Evolutionary conservation across 2,888 invertebrate species (phyloP).

Genomic region (Azorinus chamasolen): DNA sequence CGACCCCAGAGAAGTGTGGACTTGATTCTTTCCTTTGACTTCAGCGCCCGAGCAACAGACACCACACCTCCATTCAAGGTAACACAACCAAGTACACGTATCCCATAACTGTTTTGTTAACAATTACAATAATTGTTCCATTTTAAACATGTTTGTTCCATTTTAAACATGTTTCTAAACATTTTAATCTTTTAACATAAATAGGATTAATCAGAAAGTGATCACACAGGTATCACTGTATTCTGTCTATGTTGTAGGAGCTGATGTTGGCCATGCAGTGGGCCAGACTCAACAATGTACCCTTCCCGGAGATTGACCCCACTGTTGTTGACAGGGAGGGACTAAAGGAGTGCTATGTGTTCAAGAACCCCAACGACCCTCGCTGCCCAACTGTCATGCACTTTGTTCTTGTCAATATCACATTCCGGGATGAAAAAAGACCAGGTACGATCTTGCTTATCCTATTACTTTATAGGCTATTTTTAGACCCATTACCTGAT

Average conservation of each 20-base stretch:
- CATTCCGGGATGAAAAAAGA: conserved; percentile 84
- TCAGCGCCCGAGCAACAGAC: conserved; percentile 86
- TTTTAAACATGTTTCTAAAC: no score
- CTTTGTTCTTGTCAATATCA: conserved; percentile 86
- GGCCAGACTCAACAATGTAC: conserved; percentile 86
- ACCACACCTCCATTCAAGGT: conserved; percentile 86
- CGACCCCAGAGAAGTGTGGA: conserved; percentile 87
- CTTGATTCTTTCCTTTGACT: conserved; percentile 87
- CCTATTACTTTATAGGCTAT: no score
- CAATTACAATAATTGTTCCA: no score
- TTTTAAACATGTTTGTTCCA: no score
- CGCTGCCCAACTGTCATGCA: conserved; percentile 86
- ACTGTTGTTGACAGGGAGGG: conserved; percentile 84
- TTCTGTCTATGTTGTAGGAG: conserved; percentile 79
- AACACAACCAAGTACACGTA: conserved; percentile 20
- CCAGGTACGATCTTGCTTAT: conserved; percentile 81
- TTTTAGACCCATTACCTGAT: no score
- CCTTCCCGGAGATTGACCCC: conserved; percentile 86
- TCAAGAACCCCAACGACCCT: conserved; percentile 85
- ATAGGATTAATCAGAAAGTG: no score
- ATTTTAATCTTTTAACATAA: no score
- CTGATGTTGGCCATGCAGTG: conserved; percentile 86
- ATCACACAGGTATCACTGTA: background rate
- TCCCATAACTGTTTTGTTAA: no score
- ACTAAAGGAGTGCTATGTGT: conserved; percentile 86